Evolutionary conservation across 2,113 vertebrate genomes (phyloP), one percentile per base, ranked within the genome.

Genomic region (Erpornis zantholeuca): DNA sequence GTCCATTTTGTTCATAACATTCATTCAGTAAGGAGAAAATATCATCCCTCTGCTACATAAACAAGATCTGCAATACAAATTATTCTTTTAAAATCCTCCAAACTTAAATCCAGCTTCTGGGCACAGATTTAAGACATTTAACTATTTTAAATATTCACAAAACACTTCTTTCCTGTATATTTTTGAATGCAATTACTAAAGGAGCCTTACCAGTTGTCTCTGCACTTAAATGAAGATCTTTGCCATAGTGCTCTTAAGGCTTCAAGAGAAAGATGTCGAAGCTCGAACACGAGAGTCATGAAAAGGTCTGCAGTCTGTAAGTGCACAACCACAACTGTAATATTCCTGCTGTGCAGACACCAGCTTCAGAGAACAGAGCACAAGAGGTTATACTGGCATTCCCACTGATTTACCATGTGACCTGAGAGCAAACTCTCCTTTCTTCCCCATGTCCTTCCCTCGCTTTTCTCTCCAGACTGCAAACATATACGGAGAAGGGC

Each of bases 181-280:
- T n/a, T 81, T 45, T 9, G 33, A 72, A 54, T 15, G 14, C 21
- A 61, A 6, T 53, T 77, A 38, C n/a, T 59, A 28, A 69, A 69
- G n/a, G 17, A 11, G 14, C 57, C 98, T 98, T 94, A 99, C 98
- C 98, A 98, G 88, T 98, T 97, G 92, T 98, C 98, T 75, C 87
- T 96, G 82, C 98, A 99, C 94, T 98, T 98, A 89, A 98, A 98
- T 5, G 98, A 98, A 8, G 98, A 97, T 45, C 97, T 97, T 82
- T 94, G 92, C 99, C 99, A 99, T 10, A 98, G 87, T 4, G 87
- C 96, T 92, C 82, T 95, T 70, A 98, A 97, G 33, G 98, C 96
- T 47, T 94, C 90, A 4, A 76, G 49, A 20, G 98, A 97, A 90
- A 99, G 97, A 23, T 82, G 93, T 90, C 97, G 97, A 87, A 99